These are phyloP conservation scores for Thunnus albacares DNA, from an alignment of 2,797 vertebrate species.

Conservation along the genomic window DNA sequence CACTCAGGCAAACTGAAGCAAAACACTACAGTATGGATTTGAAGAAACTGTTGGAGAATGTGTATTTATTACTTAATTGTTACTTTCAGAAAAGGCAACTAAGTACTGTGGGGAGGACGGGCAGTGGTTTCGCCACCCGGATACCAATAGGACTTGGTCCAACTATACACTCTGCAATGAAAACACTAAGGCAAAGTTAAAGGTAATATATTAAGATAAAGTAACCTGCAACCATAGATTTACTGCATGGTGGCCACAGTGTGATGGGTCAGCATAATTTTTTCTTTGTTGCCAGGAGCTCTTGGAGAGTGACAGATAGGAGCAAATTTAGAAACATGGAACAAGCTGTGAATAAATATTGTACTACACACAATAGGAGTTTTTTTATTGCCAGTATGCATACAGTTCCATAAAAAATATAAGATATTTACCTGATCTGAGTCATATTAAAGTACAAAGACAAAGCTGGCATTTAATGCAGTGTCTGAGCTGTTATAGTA, in stretches of 20 bases:
- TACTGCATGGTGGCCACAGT: constrained; percentile 11
- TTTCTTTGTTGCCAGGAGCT: constrained; percentile 9
- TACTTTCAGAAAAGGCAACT: constrained; percentile 90
- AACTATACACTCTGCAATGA: constrained; percentile 96
- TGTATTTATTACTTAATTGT: constrained; percentile 31
- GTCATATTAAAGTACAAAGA: background rate
- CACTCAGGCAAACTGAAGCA: background rate
- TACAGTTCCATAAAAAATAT: background rate
- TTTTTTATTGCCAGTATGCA: no score
- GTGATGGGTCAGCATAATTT: constrained; percentile 37
- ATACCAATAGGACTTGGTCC: constrained; percentile 96
- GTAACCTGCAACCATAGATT: constrained; percentile 20
- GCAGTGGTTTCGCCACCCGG: constrained; percentile 96
- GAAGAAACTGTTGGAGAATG: background rate
- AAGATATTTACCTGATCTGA: background rate
- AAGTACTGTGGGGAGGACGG: constrained; percentile 95
- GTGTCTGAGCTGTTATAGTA: no score
- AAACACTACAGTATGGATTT: background rate
- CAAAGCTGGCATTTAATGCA: constrained; percentile 1
- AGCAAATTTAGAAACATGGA: constrained; percentile 38
- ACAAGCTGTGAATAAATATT: constrained; percentile 31
- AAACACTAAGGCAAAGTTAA: constrained; percentile 92
- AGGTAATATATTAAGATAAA: constrained; percentile 83
- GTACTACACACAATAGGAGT: background rate
- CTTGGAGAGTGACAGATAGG: constrained; percentile 14